Base-by-base conservation (phyloP, 1,140 invertebrate species). In the Dendroctonus ponderosae region DNA sequence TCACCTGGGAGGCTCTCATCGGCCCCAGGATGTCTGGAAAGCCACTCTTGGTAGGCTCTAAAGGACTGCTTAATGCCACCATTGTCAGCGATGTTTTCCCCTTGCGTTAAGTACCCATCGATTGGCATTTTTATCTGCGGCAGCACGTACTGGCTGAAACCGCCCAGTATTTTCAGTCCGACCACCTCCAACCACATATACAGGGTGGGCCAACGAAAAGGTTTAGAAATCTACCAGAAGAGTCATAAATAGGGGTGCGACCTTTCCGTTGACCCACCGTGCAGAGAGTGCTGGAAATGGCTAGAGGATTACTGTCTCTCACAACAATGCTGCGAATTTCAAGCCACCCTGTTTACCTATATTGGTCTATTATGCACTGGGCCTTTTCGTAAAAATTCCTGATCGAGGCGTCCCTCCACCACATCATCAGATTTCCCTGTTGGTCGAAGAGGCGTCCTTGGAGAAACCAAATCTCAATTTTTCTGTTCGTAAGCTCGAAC, bases 31-130 rank as follows among this genome's bases (percentile, higher is more conserved):
- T 88, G 80, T 14, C 69, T 67, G 11, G 68, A 72, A 40, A 86
- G 75, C 87, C 87, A 89, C 60, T 82, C 83, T 67, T 85, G 79
- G 71, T 89, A 89, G 12, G 88, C 89, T 74, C 85, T 83, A 73
- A 89, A 93, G 5, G 91, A 87, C 78, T 93, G 90, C 68, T 93
- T 93, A 14, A 95, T 49, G 12, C 70, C 93, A 5, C 93, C 92
- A 78, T 94, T 94, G 74, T 95, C 93, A 1, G 92, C 93, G 62
- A 95, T 95, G 78, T 95, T 95, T 80, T 95, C 93, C 3, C 91
- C 90, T 71, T 90, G 83, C 0, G 84, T 85, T 65, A 82, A 81
- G 3, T 80, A 68, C 6, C 89, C 89, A 74, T 91, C 87, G 44
- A 91, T 81, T 62, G 81, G 78, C 69, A 84, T 80, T 46, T 81